Evolutionary conservation across 1,140 invertebrate genomes (phyloP), one percentile per base, ranked within the genome.

Genomic region (Leguminivora glycinivorella): DNA sequence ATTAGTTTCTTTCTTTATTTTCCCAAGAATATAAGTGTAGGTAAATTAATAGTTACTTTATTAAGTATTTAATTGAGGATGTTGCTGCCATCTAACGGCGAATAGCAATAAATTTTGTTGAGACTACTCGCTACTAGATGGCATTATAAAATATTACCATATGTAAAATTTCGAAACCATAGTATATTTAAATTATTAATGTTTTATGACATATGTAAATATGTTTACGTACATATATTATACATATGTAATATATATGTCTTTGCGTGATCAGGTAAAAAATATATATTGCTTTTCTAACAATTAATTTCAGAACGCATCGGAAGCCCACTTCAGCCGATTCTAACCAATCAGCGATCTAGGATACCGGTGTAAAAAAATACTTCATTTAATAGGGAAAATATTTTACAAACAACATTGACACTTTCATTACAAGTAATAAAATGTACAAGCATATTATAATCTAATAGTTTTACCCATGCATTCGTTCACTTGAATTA

Each of bases 41-140:
- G n/a, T n/a, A n/a, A n/a, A n/a, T n/a, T n/a, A n/a, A n/a, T n/a
- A n/a, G n/a, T n/a, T n/a, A n/a, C n/a, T n/a, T n/a, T n/a, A n/a
- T n/a, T n/a, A n/a, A n/a, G n/a, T n/a, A n/a, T n/a, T n/a, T n/a
- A n/a, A n/a, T n/a, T n/a, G n/a, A n/a, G n/a, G 17, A 47, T 17
- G 0, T 47, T 6, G 12, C n/a, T 17, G 43, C n/a, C 43, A 47
- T 19, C 43, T 47, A 47, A n/a, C 12, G 43, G 43, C 43, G 17
- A 47, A 10, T 47, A 1, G n/a, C 34, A 47, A 19, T 1, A n/a
- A 70, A 72, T 60, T 25, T 67, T 29, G 26, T 60, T 56, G 19
- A 84, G 78, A 31, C 70, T 72, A 72, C 56, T 72, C 29, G 22
- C 19, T 9, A 43, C 56, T 43, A 72, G 70, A 66, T 72, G 66